Evolutionary conservation across 2,888 invertebrate genomes (phyloP), one percentile per base, ranked within the genome.

Genomic region (Hololepta plana): DNA sequence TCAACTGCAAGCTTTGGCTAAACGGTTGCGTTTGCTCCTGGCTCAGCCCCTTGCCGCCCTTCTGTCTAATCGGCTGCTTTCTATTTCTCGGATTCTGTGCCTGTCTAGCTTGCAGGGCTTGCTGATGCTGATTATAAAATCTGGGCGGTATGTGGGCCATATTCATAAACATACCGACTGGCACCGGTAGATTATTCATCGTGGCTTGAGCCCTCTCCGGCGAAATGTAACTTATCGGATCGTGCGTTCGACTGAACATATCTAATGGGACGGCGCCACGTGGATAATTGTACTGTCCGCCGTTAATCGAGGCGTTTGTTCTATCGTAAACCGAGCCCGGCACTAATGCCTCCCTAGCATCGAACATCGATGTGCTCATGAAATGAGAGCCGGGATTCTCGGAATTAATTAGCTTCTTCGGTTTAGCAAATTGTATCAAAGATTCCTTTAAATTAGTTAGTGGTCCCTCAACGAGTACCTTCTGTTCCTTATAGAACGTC

Each of bases 381-480:
- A 95, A 96, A 47, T 95, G 90, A 1, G 90, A 82, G 1, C 91
- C 91, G 2, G 95, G 95, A 55, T 95, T 96, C 30, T 84, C 71
- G 0, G 84, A 72, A 52, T 96, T 95, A 11, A 90, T 74, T 37
- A 98, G 63, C 52, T 93, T 93, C 54, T 91, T 88, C 2, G 95
- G 95, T 53, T 95, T 96, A 15, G 91, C 84, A 54, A 98, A 91
- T 51, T 90, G 91, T 32, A 98, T 90, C 46, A 90, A 70, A 0
- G 91, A 90, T 52, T 95, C 91, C 47, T 95, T 95, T 28, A 99
- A 60, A 54, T 96, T 96, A 39, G 88, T 93, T 16, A 99, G 60
- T 0, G 98, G 95, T 0, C 98, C 98, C n/a, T 98, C 98, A 4
- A 96, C 95, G 10, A 98, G 60, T 19, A 90, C 87, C 49, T 88